Evolutionary conservation across 2,888 invertebrate genomes (phyloP), one percentile per base, ranked within the genome.

Genomic region (Heliconius erato): DNA sequence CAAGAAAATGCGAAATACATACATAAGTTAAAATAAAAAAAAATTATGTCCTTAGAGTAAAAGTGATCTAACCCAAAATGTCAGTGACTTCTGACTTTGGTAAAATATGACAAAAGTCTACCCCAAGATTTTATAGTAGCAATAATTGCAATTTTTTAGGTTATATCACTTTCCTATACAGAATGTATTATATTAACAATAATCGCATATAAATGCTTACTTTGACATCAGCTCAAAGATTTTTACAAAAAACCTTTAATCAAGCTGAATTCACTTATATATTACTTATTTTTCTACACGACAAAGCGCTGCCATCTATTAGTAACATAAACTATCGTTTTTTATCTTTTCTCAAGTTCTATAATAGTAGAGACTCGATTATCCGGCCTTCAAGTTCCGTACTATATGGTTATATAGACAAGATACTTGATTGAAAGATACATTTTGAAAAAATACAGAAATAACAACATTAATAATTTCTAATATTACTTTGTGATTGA

Each of bases 301-400:
- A 40, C 40, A 71, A 40, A 72, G 16, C 26, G 72, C 26, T 72
- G 72, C 44, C 72, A 72, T 72, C 72, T 72, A 72, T 44, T 44
- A 49, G 49, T 16, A n/a, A 40, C 14, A 35, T 26, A 72, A 72
- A 49, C 44, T 44, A 9, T 49, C 14, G 23, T 44, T 71, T 40
- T 23, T n/a, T 6, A 19, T 54, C 9, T 19, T 54, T 23, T 19
- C 19, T 54, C 54, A 54, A 54, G 54, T 54, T 23, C 23, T 54
- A 54, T 54, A 54, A 54, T 23, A 54, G 54, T 16, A 19, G 19
- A 54, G 54, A 54, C 23, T 9, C 9, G 54, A 54, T 54, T 54
- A 54, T 19, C 54, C 54, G 54, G 54, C 23, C 23, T 54, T 40
- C 49, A 54, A 54, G 16, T 16, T 16, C 49, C 49, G 49, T 14